A percentile compares a stretch with the other conserved stretches of the same genome.
Conservation (phyloP, 2,113 vertebrate species). For the Brachirus orientalis region DNA sequence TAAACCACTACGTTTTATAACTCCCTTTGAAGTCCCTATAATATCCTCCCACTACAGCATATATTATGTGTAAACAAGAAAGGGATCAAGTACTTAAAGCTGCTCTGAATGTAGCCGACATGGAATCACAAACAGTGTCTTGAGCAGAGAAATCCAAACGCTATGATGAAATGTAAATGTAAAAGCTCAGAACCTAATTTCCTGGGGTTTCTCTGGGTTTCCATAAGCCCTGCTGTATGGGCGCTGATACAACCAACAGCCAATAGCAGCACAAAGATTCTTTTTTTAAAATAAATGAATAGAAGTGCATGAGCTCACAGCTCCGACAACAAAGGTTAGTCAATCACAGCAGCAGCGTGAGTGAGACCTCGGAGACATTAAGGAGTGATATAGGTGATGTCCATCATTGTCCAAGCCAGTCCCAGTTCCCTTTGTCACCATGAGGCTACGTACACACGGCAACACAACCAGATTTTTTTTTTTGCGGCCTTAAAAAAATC, state of each 20-base stretch:
- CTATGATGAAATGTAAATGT: too few relatives aligned
- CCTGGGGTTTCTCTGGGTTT: too few relatives aligned
- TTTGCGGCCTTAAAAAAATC: too few relatives aligned
- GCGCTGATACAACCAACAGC: not conserved
- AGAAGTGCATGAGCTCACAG: not conserved
- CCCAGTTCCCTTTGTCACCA: constrained; percentile 9
- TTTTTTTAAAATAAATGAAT: not conserved
- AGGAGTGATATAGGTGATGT: constrained; percentile 1
- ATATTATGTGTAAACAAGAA: not conserved
- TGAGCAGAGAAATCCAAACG: too few relatives aligned
- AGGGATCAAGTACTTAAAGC: too few relatives aligned
- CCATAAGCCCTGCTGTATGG: too few relatives aligned
- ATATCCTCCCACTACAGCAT: not conserved
- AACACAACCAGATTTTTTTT: too few relatives aligned
- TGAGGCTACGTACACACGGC: too few relatives aligned
- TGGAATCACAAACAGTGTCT: too few relatives aligned
- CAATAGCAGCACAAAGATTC: not conserved
- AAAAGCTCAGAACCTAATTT: too few relatives aligned
- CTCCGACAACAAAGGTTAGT: constrained; percentile 5
- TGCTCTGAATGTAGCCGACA: too few relatives aligned
- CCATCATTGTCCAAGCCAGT: constrained; percentile 1
- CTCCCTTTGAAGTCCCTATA: not conserved
- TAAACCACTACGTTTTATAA: not conserved
- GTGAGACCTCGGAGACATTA: constrained; percentile 43
- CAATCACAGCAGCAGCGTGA: constrained; percentile 33